A percentile compares a stretch with the other conserved stretches of the same genome.
Conservation (phyloP, 2,888 invertebrate species). For the Eledona agricola region DNA sequence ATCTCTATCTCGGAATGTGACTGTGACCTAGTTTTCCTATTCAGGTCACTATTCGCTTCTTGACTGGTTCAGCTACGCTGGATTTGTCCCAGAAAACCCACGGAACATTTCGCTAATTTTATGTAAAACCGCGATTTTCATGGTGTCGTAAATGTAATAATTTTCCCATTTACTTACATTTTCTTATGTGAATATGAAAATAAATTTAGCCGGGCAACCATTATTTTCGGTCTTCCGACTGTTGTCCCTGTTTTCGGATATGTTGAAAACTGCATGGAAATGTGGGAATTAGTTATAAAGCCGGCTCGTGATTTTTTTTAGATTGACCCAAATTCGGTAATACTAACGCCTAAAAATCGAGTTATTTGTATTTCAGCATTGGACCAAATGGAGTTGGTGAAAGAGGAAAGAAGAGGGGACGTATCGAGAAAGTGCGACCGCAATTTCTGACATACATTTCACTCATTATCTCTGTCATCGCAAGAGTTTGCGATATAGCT, state of each 20-base stretch:
- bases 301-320: slow-evolving; percentile 26
- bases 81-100: slow-evolving; percentile 57
- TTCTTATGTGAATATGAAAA: too few relatives aligned
- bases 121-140: too few relatives aligned
- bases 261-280: slow-evolving; percentile 19
- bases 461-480: slow-evolving; percentile 52
- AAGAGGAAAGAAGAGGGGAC: slow-evolving; percentile 36
- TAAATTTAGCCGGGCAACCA: too few relatives aligned
- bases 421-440: slow-evolving; percentile 55
- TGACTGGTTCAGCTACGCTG: slow-evolving; percentile 54
- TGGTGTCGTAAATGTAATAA: too few relatives aligned
- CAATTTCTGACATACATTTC: slow-evolving; percentile 58
- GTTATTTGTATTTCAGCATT: slow-evolving; percentile 28
- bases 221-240: too few relatives aligned
- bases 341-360: slow-evolving; percentile 31
- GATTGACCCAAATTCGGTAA: slow-evolving; percentile 34
- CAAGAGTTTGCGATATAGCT: slow-evolving; percentile 43
- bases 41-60: slow-evolving; percentile 60
- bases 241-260: too few relatives aligned
- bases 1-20: slow-evolving; percentile 56
- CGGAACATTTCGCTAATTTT: slow-evolving; percentile 47
- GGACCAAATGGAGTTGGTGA: slow-evolving; percentile 22
- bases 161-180: too few relatives aligned
- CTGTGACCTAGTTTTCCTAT: slow-evolving; percentile 60
- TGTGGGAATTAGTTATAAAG: slow-evolving; percentile 30